A percentile compares a stretch with the other conserved stretches of the same genome.
phyloP scores from a whole-genome alignment of 2,888 invertebrate genomes.

The Drosophila parthenogenetica region DNA sequence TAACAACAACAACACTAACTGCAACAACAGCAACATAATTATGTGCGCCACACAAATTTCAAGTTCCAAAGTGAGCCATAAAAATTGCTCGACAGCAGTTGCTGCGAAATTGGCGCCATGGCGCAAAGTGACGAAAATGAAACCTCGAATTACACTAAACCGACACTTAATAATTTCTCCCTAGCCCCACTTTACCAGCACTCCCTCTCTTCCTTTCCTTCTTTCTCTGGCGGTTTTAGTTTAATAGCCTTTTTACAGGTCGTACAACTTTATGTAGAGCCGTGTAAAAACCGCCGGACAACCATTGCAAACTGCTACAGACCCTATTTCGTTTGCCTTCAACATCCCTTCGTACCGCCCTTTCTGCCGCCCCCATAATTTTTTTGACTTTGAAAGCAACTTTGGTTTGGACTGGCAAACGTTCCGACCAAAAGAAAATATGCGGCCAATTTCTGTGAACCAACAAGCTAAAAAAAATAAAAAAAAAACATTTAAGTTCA shows the following conservation, averaged over 20 bases:
- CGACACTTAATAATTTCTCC: constrained; percentile 78
- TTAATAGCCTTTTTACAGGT: constrained; percentile 80
- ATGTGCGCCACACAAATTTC: constrained; percentile 38
- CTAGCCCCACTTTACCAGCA: neutral
- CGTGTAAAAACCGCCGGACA: constrained; percentile 29
- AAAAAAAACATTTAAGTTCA: constrained; percentile 34
- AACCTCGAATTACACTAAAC: constrained; percentile 80
- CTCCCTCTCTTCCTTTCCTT: neutral
- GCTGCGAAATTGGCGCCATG: constrained; percentile 59
- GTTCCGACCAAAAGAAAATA: constrained; percentile 46
- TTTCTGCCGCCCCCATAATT: neutral
- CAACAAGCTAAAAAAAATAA: constrained; percentile 20
- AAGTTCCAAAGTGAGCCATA: constrained; percentile 59
- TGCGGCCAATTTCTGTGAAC: constrained; percentile 60
- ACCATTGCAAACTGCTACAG: constrained; percentile 2
- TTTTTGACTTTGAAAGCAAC: constrained; percentile 9
- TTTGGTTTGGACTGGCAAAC: constrained; percentile 8
- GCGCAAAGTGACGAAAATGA: constrained; percentile 78
- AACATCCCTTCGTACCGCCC: neutral
- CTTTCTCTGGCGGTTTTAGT: constrained; percentile 46
- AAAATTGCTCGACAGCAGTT: constrained; percentile 61
- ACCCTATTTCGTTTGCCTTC: no score
- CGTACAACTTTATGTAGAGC: constrained; percentile 73
- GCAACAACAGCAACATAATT: constrained; percentile 63
- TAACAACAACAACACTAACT: constrained; percentile 37